These are phyloP conservation scores for Drosophila neocordata DNA, from an alignment of 1,140 invertebrate species.

Conservation along the genomic window DNA sequence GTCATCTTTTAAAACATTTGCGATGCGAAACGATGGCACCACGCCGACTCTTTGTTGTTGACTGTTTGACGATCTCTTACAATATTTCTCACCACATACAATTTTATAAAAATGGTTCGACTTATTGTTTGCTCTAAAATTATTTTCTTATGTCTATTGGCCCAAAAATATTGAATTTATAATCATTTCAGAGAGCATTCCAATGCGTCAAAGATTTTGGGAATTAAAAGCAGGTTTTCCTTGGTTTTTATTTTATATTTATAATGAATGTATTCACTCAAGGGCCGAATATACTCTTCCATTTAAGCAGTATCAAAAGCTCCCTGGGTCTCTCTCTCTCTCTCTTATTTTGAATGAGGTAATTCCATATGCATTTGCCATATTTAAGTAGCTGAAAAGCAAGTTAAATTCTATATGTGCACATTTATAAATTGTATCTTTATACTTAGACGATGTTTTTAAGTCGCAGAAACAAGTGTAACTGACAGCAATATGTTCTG, in stretches of 20 bases:
- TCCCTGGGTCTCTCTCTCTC: conserved; percentile 13
- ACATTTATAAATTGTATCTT: not conserved
- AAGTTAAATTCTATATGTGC: not conserved
- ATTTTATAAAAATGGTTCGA: not conserved
- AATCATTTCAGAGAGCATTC: no score
- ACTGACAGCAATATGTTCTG: no score
- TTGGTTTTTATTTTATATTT: no score
- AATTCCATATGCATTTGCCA: not conserved
- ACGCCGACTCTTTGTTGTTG: not conserved
- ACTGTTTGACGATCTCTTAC: not conserved
- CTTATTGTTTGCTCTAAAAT: not conserved
- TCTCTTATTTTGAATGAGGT: not conserved
- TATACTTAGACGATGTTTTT: not conserved
- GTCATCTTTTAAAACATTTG: not conserved
- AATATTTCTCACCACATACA: not conserved
- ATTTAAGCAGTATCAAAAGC: conserved; percentile 15
- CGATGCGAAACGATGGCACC: not conserved
- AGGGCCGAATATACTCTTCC: not conserved
- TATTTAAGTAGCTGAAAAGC: not conserved
- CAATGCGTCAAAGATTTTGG: no score
- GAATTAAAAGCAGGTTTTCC: no score
- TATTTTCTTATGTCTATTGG: no score
- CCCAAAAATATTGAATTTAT: no score
- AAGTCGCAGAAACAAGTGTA: no score
- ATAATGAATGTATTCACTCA: no score